Evolutionary conservation across 2,113 vertebrate genomes (phyloP), one percentile per base, ranked within the genome.

Genomic region (Bombycilla garrulus): DNA sequence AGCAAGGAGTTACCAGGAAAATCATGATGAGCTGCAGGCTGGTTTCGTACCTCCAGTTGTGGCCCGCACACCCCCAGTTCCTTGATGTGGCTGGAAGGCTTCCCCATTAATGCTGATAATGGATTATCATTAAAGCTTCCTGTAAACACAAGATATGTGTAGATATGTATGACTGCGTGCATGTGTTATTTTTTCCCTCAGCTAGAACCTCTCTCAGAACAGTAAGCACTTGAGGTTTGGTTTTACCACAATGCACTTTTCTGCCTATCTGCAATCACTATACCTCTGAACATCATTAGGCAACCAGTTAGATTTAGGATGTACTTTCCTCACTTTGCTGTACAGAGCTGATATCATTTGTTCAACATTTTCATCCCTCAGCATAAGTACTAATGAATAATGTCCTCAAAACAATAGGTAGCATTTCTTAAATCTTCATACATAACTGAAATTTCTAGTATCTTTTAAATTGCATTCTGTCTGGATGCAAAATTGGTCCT

Each of bases 401-500:
- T 47, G 12, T 67, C n/a, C 38, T 90, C 92, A 79, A 74, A 88
- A 79, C 19, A 91, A 66, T 16, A 92, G 44, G 57, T 91, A 95
- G 84, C 12, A 38, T 93, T 94, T 79, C 74, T 94, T 86, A 80
- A n/a, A 70, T 92, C 18, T 78, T 79, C 88, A 73, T 44, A 81
- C 13, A 38, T 70, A 95, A 95, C 50, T 95, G 58, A 88, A 82
- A 58, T 72, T 65, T 93, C 61, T 66, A 57, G 50, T 82, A 6
- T 88, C 25, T 93, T 96, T 89, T 53, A 77, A 93, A 72, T 50
- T 80, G 42, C 78, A 54, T 82, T 56, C 64, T 79, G 36, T 60
- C 84, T 91, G 45, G 81, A 80, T 57, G 74, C 70, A 92, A 96
- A 95, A 96, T 92, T 95, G 50, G 33, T 36, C 51, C 65, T 83